Conservation (phyloP, 2,113 vertebrate species). For the Dicerorhinus sumatrensis region DNA sequence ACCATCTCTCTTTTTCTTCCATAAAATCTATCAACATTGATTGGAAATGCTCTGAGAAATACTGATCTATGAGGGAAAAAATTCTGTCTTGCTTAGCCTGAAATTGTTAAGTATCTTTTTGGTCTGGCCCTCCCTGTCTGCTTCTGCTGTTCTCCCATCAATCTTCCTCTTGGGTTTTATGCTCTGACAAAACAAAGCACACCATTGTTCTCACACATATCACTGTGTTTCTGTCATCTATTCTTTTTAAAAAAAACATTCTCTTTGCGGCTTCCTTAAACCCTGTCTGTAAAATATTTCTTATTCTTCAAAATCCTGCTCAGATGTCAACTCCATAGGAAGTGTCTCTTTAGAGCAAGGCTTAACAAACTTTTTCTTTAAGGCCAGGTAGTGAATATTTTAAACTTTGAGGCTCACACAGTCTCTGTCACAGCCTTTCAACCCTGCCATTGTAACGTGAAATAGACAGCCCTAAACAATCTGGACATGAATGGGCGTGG, state of each 20-base stretch:
- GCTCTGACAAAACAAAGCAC: neutral
- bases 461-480: neutral
- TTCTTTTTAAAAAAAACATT: constrained; percentile 35
- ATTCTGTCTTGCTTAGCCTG: neutral
- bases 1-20: neutral
- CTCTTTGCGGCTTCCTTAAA: neutral
- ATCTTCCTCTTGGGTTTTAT: neutral
- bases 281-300: neutral
- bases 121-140: neutral
- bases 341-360: neutral
- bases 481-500: neutral
- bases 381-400: constrained; percentile 5
- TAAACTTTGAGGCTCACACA: neutral
- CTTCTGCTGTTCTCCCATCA: neutral
- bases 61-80: neutral
- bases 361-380: neutral
- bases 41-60: neutral
- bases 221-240: neutral
- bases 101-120: neutral
- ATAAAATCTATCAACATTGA: neutral
- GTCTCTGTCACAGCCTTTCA: neutral
- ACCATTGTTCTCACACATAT: neutral
- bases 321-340: neutral
- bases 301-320: constrained; percentile 52
- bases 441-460: neutral